These are phyloP conservation scores for Caenorhabditis brenneri DNA, from an alignment of 1,140 invertebrate genomes.

Conservation along the genomic window DNA sequence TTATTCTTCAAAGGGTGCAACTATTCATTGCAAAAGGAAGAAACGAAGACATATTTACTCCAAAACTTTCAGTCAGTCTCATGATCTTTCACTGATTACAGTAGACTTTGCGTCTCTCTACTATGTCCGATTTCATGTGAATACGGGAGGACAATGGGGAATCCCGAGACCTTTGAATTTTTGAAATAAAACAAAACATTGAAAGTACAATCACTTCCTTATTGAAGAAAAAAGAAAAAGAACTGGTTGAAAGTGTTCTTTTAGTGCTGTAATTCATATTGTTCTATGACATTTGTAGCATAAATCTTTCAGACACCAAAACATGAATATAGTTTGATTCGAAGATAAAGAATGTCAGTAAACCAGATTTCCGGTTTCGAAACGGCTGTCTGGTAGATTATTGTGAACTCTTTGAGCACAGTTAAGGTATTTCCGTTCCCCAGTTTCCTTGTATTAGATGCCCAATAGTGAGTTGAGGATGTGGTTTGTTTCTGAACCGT, in stretches of 20 bases:
- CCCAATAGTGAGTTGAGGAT: too few species aligned
- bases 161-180: not conserved
- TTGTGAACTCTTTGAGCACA: too few species aligned
- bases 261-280: not conserved
- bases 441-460: too few species aligned
- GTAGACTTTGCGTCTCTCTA: not conserved
- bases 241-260: not conserved
- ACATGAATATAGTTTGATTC: too few species aligned
- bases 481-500: too few species aligned
- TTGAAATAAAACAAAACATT: not conserved
- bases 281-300: not conserved
- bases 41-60: not conserved
- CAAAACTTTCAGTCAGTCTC: not conserved
- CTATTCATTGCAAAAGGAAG: not conserved
- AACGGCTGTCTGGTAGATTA: too few species aligned
- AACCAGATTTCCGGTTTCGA: too few species aligned
- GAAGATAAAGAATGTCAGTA: too few species aligned
- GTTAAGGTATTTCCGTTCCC: too few species aligned
- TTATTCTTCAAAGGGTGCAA: not conserved
- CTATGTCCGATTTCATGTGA: not conserved
- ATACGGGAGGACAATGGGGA: not conserved
- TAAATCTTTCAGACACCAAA: too few species aligned
- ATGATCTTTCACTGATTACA: conserved; percentile 9
- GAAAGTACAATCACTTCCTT: conserved; percentile 6
- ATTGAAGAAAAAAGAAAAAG: not conserved